phyloP scores from a whole-genome alignment of 2,113 vertebrate species.

The Crypturellus undulatus region DNA sequence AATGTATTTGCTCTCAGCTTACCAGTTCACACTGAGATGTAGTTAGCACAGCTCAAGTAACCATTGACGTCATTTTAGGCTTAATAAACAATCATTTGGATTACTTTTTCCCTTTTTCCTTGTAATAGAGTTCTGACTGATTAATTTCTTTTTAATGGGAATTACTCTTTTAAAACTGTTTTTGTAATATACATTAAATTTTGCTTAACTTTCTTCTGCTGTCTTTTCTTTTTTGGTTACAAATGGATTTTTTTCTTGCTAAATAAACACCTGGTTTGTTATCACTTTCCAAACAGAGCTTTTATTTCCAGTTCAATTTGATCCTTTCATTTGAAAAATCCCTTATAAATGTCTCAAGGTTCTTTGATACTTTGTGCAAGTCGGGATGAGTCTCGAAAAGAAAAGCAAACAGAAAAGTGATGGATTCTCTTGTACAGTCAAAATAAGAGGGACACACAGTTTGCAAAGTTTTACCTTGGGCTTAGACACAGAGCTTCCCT shows the following conservation, averaged over 20 bases:
- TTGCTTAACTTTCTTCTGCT: neutral
- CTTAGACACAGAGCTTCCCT: neutral
- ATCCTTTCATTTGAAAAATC: neutral
- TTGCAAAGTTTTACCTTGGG: accelerated
- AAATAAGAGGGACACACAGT: accelerated
- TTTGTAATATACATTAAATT: neutral
- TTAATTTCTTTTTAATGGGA: neutral
- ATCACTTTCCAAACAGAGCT: neutral
- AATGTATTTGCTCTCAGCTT: neutral
- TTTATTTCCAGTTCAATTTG: neutral
- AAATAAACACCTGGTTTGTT: constrained; percentile 17
- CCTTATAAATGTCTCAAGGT: neutral
- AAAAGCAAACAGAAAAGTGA: neutral
- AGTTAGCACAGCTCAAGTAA: neutral
- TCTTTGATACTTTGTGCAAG: neutral
- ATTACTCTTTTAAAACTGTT: neutral
- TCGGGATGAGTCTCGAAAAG: neutral
- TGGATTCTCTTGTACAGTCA: neutral
- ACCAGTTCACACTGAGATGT: neutral
- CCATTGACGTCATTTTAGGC: neutral
- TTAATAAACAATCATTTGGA: neutral
- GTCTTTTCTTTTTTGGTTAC: neutral
- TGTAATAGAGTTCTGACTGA: neutral
- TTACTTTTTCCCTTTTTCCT: neutral
- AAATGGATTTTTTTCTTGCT: neutral